Base-by-base conservation (phyloP, 2,888 invertebrate genomes). In the Oscheius sp. region DNA sequence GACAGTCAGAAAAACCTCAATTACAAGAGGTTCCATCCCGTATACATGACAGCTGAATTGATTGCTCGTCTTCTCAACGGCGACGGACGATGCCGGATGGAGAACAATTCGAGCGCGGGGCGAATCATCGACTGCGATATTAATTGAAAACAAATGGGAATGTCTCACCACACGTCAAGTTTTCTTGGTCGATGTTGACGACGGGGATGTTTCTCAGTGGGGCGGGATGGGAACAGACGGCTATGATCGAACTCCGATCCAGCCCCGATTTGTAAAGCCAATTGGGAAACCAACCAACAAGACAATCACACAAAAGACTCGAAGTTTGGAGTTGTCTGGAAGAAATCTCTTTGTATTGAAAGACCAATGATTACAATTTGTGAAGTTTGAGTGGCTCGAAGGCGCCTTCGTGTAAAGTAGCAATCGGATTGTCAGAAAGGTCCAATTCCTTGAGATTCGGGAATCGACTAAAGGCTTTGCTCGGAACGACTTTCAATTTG, bases 231-330 rank as follows among this genome's bases (percentile, higher is more conserved):
- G 80, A 71, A 46, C 83, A 83, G n/a, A 72, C 73, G n/a, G 79
- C 72, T 1, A 71, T 56, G 9, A 83, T 76, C 5, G 53, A 52
- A 2, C 68, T 72, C 12, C 68, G 49, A 56, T 77, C 74, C 0
- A 82, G 63, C 23, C 76, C 73, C 6, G 76, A 53, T 1, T 69
- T 46, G 23, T 73, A 79, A 41, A 84, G 72, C 84, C 84, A 84
- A 0, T 73, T 18, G 6, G 78, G 73, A 25, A 82, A 78, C 84
- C 84, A 84, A 1, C 76, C 61, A 21, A 84, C 76, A 52, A 81
- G 79, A 69, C 84, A 84, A 69, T 83, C 84, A 64, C 82, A 84
- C 13, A 84, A 77, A 12, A 83, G 72, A 16, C 79, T 78, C 1
- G 80, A 70, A 1, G 84, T 78, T 69, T 76, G 76, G 70, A 81